Evolutionary conservation across 2,888 invertebrate species (phyloP), one percentile per base, ranked within the genome.

Genomic region (Aspidiotus destructor): DNA sequence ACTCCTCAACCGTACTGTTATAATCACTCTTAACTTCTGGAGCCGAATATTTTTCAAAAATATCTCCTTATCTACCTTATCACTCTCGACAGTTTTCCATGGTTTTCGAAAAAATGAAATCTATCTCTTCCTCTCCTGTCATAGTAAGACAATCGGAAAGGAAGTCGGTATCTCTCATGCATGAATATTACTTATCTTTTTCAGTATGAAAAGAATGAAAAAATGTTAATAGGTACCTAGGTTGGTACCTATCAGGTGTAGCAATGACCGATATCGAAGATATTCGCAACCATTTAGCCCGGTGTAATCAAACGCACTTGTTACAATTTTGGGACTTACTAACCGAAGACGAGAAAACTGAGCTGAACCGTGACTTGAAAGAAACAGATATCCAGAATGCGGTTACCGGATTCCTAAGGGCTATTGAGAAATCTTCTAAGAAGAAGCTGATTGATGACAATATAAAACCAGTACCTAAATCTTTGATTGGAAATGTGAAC

Each of bases 381-480:
- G 84, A 84, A 74, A 78, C 92, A 69, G 83, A 92, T 76, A 78
- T 90, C 60, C 79, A 80, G 13, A 88, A 91, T 78, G 84, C 88
- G 11, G 86, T 87, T 0, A 82, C 81, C 48, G 80, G 82, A 11
- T 81, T 83, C 0, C 78, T 84, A 9, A 81, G 82, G 72, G 83
- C 84, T 65, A 84, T 85, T 72, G 79, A 82, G 17, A 89, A 87
- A 76, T 28, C 28, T 28, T 28, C 28, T 28, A 28, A 28, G 28
- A 28, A 28, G 5, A 28, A 28, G 5, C 2, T 28, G 28, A 77
- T 89, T 57, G 94, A 95, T 75, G 86, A 88, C 71, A 84, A 87
- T 71, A 81, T 96, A 75, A 85, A 90, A 75, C 93, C 95, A 0
- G 85, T 96, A 65, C 90, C 93, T 0, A 79, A 85, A n/a, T 82